Evolutionary conservation across 2,113 vertebrate genomes (phyloP), one percentile per base, ranked within the genome.

Genomic region (Mystacornis crossleyi): DNA sequence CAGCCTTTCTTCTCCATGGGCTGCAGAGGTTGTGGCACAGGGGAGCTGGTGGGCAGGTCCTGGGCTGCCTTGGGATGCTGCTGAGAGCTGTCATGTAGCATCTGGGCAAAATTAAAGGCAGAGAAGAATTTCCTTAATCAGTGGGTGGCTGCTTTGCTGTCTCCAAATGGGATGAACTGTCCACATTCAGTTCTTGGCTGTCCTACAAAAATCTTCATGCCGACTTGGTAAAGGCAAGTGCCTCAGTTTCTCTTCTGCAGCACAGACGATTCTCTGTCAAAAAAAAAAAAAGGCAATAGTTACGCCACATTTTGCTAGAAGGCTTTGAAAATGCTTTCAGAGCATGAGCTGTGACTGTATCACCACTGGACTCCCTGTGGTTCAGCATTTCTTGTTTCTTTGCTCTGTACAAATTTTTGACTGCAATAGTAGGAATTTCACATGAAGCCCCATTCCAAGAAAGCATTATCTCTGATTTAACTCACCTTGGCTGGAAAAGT

Each of bases 241-340:
- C 8, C 29, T 90, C 65, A 20, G n/a, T 66, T 95, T 85, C 20
- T 50, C 21, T 54, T 85, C 57, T 23, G 18, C 8, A 28, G 28
- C 29, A 42, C 31, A 69, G 62, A 42, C 34, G 3, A 28, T 69
- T 33, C 54, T 54, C 20, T 36, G 26, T 7, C 4, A 5, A 60
- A 10, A 31, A 42, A 43, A 25, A 6, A 43, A 1, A 34, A 7
- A 10, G 33, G 18, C 6, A 64, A 17, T 24, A 7, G 1, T 14
- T 10, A 5, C 2, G 4, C 2, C 21, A 3, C 18, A 5, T 2
- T 43, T 81, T 21, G 1, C 16, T 69, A 18, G 28, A 51, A 48
- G 18, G 15, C 8, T 64, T 51, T 86, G 21, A 55, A 79, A 83
- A 83, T 54, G 7, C 6, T 65, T 72, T 85, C 36, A 69, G 64